These are phyloP conservation scores for Dissostichus mawsoni DNA, from an alignment of 2,113 vertebrate species.

Conservation along the genomic window DNA sequence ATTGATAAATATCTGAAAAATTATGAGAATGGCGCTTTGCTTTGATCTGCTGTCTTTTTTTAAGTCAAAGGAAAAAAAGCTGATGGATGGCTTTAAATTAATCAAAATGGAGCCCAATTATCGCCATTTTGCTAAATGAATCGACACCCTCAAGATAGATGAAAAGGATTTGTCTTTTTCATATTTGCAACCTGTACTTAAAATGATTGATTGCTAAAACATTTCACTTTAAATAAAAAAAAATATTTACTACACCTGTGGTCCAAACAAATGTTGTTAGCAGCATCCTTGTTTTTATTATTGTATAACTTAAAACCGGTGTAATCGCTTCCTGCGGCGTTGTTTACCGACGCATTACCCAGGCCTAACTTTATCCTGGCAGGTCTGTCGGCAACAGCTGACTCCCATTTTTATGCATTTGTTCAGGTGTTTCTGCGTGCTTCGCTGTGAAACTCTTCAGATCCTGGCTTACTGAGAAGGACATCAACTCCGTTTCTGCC, in stretches of 20 bases:
- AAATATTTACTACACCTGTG: neutral
- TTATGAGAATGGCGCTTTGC: slow-evolving; percentile 7
- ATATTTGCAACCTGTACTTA: neutral
- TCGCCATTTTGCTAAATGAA: neutral
- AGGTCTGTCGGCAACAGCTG: slow-evolving; percentile 63
- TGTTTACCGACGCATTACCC: slow-evolving; percentile 50
- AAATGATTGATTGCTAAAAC: neutral
- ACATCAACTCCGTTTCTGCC: slow-evolving; percentile 93
- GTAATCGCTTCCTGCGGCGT: slow-evolving; percentile 30
- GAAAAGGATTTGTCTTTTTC: neutral
- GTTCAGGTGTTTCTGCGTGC: slow-evolving; percentile 93
- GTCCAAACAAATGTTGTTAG: neutral
- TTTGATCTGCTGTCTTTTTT: neutral
- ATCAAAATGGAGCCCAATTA: neutral
- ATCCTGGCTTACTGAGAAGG: slow-evolving; percentile 98
- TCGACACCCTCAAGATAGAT: neutral
- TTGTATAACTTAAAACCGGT: slow-evolving; percentile 44
- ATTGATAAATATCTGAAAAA: neutral
- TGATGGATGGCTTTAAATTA: neutral
- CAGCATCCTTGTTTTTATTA: slow-evolving; percentile 9
- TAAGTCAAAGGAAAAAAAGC: neutral
- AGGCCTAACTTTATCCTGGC: slow-evolving; percentile 56
- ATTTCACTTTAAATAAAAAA: too few species aligned
- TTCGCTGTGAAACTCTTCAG: slow-evolving; percentile 99
- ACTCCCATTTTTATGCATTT: slow-evolving; percentile 53